Conservation (phyloP, 2,797 vertebrate species). For the Anisognathus igniventris region DNA sequence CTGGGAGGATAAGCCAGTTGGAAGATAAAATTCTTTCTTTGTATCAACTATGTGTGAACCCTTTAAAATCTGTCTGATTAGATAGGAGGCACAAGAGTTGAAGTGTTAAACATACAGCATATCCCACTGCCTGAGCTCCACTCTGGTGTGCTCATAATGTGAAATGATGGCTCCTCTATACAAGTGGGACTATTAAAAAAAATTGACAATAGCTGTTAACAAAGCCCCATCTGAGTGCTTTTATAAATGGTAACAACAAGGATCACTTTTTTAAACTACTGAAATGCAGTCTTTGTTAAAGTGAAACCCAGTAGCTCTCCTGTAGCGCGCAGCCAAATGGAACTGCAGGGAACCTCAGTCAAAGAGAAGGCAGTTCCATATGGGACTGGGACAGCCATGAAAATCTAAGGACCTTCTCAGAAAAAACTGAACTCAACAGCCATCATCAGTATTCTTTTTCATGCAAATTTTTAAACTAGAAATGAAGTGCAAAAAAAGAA, state of each 20-base stretch:
- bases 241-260: neutral
- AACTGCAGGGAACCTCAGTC: neutral
- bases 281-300: neutral
- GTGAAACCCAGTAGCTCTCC: neutral
- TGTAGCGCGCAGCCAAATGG: neutral
- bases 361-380: neutral
- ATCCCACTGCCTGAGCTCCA: neutral
- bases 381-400: neutral
- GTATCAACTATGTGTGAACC: neutral
- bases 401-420: neutral
- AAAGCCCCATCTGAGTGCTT: neutral
- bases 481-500: neutral
- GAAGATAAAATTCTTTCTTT: conserved; percentile 24
- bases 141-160: neutral
- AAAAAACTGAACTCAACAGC: neutral
- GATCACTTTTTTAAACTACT: neutral
- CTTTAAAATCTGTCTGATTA: conserved; percentile 3
- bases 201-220: neutral
- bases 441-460: neutral
- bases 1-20: conserved; percentile 15
- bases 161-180: neutral
- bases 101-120: neutral
- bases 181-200: neutral
- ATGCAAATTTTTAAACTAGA: neutral
- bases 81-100: neutral